Conservation (phyloP, 2,113 vertebrate species). For the Mus musculus region GRCm39 chr4:67120501-67121000, state of each 20-base stretch:
- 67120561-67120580: constrained; percentile 46
- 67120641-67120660: neutral
- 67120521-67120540: neutral
- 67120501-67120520: constrained; percentile 44
- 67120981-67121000: no score
- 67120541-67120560: neutral
- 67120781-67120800: no score
- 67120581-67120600: constrained; percentile 35
- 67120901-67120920: no score
- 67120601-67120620: constrained; percentile 57
- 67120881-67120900: no score
- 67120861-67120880: no score
- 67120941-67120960: no score
- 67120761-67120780: no score
- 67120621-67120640: neutral
- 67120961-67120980: no score
- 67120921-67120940: no score
- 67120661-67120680: constrained; percentile 14
- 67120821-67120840: no score
- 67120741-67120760: neutral
- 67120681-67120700: neutral
- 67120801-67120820: no score
- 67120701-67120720: neutral
- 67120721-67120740: constrained; percentile 3
- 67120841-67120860: no score